phyloP scores from a whole-genome alignment of 2,888 invertebrate species.

The Tachina fera region DNA sequence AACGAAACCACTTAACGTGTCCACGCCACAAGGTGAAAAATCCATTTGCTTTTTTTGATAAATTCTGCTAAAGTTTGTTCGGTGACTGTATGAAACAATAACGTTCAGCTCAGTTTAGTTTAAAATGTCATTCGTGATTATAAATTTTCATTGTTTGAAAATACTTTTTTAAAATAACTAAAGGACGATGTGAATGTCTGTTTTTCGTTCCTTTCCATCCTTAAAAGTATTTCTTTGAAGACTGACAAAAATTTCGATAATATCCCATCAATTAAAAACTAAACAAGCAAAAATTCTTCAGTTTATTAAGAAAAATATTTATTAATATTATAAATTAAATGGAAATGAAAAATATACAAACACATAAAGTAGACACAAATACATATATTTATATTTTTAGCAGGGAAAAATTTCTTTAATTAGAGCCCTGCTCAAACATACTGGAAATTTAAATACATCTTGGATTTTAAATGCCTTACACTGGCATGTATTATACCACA shows the following conservation, averaged over 20 bases:
- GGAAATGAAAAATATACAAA: slow-evolving; percentile 33
- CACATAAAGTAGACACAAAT: not conserved
- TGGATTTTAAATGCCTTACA: no score
- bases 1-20: slow-evolving; percentile 19
- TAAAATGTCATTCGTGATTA: not conserved
- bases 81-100: slow-evolving; percentile 30
- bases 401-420: no score
- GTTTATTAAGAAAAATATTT: slow-evolving; percentile 24
- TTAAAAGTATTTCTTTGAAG: not conserved
- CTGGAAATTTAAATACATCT: no score
- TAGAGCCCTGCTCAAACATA: no score
- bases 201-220: not conserved
- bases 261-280: slow-evolving; percentile 18
- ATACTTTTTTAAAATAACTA: slow-evolving; percentile 40
- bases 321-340: slow-evolving; percentile 7
- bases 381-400: no score
- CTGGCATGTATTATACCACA: no score
- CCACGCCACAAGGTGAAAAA: slow-evolving; percentile 4
- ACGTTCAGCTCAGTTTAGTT: not conserved
- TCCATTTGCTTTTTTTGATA: slow-evolving; percentile 1
- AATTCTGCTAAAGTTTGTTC: slow-evolving; percentile 13
- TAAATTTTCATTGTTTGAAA: not conserved
- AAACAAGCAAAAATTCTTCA: slow-evolving; percentile 23
- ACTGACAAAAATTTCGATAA: slow-evolving; percentile 6
- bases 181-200: not conserved